Evolutionary conservation across 2,113 vertebrate species (phyloP).

Genomic region (Proterorhinus semilunaris): DNA sequence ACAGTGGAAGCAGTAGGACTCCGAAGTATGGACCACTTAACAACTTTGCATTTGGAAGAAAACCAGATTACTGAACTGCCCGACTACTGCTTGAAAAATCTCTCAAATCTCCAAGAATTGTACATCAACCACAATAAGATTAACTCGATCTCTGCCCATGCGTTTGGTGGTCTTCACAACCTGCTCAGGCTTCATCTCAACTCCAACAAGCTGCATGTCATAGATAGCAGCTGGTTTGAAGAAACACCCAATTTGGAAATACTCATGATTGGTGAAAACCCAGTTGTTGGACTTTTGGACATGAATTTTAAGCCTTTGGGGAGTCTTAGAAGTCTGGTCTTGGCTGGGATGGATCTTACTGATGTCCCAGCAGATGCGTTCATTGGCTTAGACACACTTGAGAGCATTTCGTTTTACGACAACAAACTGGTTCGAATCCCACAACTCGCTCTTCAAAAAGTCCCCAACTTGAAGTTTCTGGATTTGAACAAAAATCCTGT

Average conservation of each 20-base stretch:
- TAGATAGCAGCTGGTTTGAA: slow-evolving; percentile 95
- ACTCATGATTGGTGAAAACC: slow-evolving; percentile 98
- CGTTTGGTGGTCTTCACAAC: slow-evolving; percentile 88
- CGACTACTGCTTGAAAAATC: slow-evolving; percentile 89
- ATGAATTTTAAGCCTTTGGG: slow-evolving; percentile 93
- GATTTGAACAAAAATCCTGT: slow-evolving; percentile 98
- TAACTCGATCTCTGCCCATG: slow-evolving; percentile 86
- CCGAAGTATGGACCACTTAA: slow-evolving; percentile 86
- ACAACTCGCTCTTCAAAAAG: slow-evolving; percentile 90
- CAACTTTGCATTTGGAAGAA: slow-evolving; percentile 94
- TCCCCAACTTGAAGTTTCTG: slow-evolving; percentile 94
- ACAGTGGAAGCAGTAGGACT: slow-evolving; percentile 88
- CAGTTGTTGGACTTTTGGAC: slow-evolving; percentile 92
- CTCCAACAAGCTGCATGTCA: slow-evolving; percentile 89
- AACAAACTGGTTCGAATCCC: slow-evolving; percentile 91
- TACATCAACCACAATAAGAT: slow-evolving; percentile 99
- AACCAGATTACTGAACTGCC: slow-evolving; percentile 92
- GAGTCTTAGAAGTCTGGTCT: slow-evolving; percentile 89
- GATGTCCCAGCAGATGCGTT: slow-evolving; percentile 91
- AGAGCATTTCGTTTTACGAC: slow-evolving; percentile 97
- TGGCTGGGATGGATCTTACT: slow-evolving; percentile 95
- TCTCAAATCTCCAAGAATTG: slow-evolving; percentile 91
- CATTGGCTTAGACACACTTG: slow-evolving; percentile 91
- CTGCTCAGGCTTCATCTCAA: slow-evolving; percentile 94
- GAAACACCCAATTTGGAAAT: slow-evolving; percentile 94